Percentiles rank a stretch among this genome's conserved stretches.
phyloP scores from a whole-genome alignment of 2,113 vertebrate species.

The Pleuronectes platessa region DNA sequence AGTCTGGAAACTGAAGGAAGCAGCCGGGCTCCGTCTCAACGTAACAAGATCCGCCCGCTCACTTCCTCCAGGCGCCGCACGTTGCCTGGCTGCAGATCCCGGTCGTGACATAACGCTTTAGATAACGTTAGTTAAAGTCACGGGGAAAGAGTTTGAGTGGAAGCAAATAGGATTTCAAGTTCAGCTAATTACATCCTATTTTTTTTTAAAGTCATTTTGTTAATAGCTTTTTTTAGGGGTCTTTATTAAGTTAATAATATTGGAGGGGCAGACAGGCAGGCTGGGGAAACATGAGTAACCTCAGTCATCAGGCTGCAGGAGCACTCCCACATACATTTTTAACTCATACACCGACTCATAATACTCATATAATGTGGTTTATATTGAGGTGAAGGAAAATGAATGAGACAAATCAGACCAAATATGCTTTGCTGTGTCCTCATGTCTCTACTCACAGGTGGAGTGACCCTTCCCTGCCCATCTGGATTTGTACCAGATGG shows the following conservation, averaged over 20 bases:
- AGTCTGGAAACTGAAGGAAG: neutral
- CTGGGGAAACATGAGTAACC: too few species aligned
- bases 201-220: too few species aligned
- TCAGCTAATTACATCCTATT: too few species aligned
- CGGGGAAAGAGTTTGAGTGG: neutral
- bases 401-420: neutral
- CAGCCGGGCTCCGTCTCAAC: neutral
- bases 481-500: slow-evolving; percentile 93
- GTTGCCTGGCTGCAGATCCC: neutral
- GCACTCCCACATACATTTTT: too few species aligned
- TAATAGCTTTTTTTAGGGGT: too few species aligned
- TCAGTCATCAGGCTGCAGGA: too few species aligned
- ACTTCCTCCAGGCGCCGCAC: neutral
- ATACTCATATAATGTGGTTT: neutral
- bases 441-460: slow-evolving; percentile 83
- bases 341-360: too few species aligned
- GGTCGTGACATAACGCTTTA: neutral
- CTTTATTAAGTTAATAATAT: too few species aligned
- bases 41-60: neutral
- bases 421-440: neutral
- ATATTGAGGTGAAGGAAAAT: neutral
- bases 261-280: neutral
- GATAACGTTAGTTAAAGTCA: neutral
- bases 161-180: too few species aligned
- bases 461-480: slow-evolving; percentile 86